Conservation (phyloP, 2,113 vertebrate species). For the Irena cyanogastra region DNA sequence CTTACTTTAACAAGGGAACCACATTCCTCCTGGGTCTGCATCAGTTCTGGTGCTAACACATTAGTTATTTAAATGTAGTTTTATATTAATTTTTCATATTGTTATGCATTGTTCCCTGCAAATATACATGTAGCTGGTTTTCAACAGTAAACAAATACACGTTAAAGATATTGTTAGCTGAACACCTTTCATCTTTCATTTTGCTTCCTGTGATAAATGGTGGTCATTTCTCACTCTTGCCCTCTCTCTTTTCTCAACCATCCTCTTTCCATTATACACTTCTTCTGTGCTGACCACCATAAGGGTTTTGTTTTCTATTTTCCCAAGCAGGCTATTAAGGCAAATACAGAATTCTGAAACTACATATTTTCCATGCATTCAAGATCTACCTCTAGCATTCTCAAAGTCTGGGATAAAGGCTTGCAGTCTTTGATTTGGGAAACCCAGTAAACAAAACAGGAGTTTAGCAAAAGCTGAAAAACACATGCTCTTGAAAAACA, state of each 20-base stretch:
- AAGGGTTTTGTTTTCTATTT: not conserved
- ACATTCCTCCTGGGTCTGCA: conserved; percentile 40
- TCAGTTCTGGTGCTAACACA: conserved; percentile 34
- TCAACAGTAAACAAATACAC: conserved; percentile 16
- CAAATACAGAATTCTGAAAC: not conserved
- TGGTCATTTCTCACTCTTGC: not conserved
- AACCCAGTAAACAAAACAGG: not conserved
- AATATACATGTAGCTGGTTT: conserved; percentile 11
- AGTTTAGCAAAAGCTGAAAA: not conserved
- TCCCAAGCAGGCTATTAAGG: not conserved
- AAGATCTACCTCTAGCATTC: not conserved
- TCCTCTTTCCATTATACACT: not conserved
- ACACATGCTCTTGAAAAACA: not conserved
- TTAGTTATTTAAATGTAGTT: conserved; percentile 63
- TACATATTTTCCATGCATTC: not conserved
- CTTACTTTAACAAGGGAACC: conserved; percentile 47
- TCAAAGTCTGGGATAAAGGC: not conserved
- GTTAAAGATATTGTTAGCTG: conserved; percentile 5
- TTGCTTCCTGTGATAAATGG: not conserved
- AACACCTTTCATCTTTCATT: conserved; percentile 6
- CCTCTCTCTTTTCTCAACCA: not conserved
- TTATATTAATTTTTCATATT: conserved; percentile 62
- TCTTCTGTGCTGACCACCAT: not conserved
- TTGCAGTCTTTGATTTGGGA: not conserved
- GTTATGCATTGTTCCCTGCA: conserved; percentile 41